phyloP scores from a whole-genome alignment of 2,113 vertebrate genomes.

The Lamprologus tigripictilis region DNA sequence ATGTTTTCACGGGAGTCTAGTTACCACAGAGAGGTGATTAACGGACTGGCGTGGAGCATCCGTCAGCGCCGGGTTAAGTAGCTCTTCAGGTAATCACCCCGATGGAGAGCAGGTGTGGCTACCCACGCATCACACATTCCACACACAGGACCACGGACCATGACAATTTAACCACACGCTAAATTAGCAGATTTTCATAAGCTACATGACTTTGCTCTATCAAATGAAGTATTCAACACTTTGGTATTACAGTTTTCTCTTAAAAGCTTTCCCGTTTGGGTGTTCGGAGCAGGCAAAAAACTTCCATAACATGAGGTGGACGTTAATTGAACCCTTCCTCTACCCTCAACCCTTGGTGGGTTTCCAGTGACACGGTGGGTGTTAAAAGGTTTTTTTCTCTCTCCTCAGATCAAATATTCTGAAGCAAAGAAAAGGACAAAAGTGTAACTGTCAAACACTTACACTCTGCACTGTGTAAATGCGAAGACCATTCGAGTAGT shows the following conservation, averaged over 20 bases:
- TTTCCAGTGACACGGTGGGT: not conserved
- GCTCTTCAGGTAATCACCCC: no score
- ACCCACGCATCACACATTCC: no score
- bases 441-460: not conserved
- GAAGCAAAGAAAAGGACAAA: not conserved
- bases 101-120: no score
- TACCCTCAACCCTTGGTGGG: not conserved
- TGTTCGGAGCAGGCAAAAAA: not conserved
- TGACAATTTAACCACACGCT: not conserved
- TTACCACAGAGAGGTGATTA: no score
- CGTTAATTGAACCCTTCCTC: not conserved
- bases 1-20: accelerated
- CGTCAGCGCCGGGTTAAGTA: no score
- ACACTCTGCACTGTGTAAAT: not conserved
- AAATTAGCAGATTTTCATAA: not conserved
- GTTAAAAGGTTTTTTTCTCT: not conserved
- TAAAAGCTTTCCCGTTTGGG: not conserved
- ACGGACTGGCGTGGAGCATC: no score
- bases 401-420: not conserved
- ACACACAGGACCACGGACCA: no score
- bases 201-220: not conserved
- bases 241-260: not conserved
- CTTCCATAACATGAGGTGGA: not conserved
- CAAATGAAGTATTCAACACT: not conserved
- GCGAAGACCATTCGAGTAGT: not conserved